A percentile compares a stretch with the other conserved stretches of the same genome.
Conservation (phyloP, 2,113 vertebrate genomes). For the Amia ocellicauda region DNA sequence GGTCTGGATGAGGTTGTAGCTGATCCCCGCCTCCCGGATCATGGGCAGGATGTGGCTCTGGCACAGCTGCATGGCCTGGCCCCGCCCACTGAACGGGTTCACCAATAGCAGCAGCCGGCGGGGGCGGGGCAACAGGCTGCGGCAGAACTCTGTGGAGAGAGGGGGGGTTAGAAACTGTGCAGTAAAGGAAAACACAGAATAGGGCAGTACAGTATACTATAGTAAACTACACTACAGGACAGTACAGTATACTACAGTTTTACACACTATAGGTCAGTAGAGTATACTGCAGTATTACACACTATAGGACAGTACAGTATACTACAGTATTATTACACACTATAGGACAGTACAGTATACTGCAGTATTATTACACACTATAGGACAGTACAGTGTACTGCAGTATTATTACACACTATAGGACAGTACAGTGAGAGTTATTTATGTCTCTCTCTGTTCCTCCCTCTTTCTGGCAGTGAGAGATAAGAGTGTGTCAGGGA, state of each 20-base stretch:
- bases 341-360: too few species aligned
- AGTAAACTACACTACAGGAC: conserved; percentile 18
- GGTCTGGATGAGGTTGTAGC: conserved; percentile 88
- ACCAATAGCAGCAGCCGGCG: conserved; percentile 80
- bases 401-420: too few species aligned
- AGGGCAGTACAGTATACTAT: not conserved
- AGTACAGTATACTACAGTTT: too few species aligned
- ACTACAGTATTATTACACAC: too few species aligned
- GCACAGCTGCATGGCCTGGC: conserved; percentile 82
- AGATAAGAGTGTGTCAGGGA: conserved; percentile 36
- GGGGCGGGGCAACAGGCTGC: conserved; percentile 71
- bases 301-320: too few species aligned
- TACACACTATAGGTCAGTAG: not conserved
- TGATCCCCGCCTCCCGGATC: conserved; percentile 83
- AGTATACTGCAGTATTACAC: not conserved
- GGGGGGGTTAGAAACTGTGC: not conserved
- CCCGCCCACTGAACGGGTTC: conserved; percentile 83
- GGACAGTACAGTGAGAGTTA: too few species aligned
- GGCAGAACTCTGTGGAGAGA: conserved; percentile 66
- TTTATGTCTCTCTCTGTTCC: conserved; percentile 36
- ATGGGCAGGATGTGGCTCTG: conserved; percentile 82
- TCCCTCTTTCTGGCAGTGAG: conserved; percentile 32
- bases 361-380: too few species aligned
- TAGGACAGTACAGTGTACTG: too few species aligned
- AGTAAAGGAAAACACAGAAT: not conserved